Percentiles rank a stretch among this genome's conserved stretches.
These are phyloP conservation scores for Actinia equina DNA, from an alignment of 64 coral and sea anemone species.

Conservation along the genomic window DNA sequence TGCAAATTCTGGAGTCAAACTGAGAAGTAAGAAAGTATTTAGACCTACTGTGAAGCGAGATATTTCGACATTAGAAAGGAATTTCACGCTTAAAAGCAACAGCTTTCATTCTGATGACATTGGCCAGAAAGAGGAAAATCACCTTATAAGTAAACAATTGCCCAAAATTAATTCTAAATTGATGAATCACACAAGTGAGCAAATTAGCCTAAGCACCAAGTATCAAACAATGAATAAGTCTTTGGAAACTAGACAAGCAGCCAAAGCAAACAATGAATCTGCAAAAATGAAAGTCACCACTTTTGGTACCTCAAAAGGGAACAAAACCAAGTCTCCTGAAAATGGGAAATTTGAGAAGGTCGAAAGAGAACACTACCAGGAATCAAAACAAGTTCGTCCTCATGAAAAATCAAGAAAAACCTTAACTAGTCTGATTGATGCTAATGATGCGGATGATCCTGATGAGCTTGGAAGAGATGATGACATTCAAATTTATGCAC, in stretches of 20 bases:
- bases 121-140: not conserved
- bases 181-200: not conserved
- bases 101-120: not conserved
- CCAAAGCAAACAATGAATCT: not conserved
- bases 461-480: conserved; percentile 39
- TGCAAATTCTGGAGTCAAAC: not conserved
- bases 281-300: not conserved
- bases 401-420: not conserved
- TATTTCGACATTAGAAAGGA: not conserved
- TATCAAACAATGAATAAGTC: not conserved
- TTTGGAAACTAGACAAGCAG: not conserved
- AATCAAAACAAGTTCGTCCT: not conserved
- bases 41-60: not conserved
- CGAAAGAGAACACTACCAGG: not conserved
- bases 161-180: not conserved
- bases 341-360: not conserved
- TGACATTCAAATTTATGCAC: not conserved
- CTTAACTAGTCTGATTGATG: not conserved
- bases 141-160: not conserved
- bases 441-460: not conserved
- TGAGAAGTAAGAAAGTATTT: not conserved
- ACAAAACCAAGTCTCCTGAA: not conserved
- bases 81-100: not conserved
- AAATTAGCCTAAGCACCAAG: not conserved
- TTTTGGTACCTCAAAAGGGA: not conserved